A percentile compares a stretch with the other conserved stretches of the same genome.
These are phyloP conservation scores for Charaxes varanes DNA, from an alignment of 1,140 invertebrate genomes.

Conservation along the genomic window DNA sequence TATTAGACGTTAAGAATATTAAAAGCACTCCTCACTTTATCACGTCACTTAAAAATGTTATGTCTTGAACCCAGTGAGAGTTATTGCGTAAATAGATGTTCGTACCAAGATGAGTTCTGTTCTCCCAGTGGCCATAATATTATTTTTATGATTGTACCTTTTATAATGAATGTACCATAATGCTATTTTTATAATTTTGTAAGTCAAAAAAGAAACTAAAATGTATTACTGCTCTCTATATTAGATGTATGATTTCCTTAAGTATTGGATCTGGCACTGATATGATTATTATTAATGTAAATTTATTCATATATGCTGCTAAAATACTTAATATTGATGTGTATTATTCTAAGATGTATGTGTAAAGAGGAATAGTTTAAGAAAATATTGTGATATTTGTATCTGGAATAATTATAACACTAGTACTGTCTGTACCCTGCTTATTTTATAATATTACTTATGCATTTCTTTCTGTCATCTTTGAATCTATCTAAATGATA, in stretches of 20 bases:
- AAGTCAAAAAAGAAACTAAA: constrained; percentile 28
- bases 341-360: constrained; percentile 56
- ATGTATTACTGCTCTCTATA: constrained; percentile 34
- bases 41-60: background rate
- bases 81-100: background rate
- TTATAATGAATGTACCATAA: constrained; percentile 32
- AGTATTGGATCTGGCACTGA: constrained; percentile 48
- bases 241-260: constrained; percentile 34
- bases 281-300: constrained; percentile 50
- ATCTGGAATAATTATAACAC: constrained; percentile 69
- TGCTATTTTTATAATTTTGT: constrained; percentile 47
- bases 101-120: background rate
- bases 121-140: constrained; percentile 70
- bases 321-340: constrained; percentile 64
- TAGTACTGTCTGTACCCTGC: constrained; percentile 9
- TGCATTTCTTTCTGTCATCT: too few relatives aligned
- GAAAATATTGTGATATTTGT: constrained; percentile 72
- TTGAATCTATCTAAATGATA: too few relatives aligned
- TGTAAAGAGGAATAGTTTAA: constrained; percentile 64
- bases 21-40: background rate
- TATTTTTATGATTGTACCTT: too few relatives aligned
- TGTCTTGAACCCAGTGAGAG: background rate
- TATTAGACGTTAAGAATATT: constrained; percentile 5
- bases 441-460: too few relatives aligned
- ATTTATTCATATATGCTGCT: constrained; percentile 49